Base-by-base conservation (phyloP, 2,888 invertebrate genomes). In the Eucera pruinosa region DNA sequence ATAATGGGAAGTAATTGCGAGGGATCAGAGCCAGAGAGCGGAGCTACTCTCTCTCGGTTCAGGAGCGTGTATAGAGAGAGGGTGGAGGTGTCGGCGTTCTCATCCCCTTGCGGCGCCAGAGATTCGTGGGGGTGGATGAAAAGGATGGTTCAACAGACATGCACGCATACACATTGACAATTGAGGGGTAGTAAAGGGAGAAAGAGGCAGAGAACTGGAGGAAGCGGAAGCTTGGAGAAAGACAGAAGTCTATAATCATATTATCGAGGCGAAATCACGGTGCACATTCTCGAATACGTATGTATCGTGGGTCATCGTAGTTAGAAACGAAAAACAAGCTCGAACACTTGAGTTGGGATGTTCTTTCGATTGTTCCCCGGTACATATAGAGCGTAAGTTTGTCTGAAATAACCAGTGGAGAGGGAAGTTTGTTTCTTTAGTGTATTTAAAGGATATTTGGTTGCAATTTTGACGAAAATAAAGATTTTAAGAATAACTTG, bases 1-100 rank as follows among this genome's bases (percentile, higher is more conserved):
- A 92, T 92, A 92, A 92, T 92, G 91, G 92, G 91, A 90, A 91
- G 91, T 92, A 92, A 92, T 92, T 92, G 92, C 92, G 90, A 91
- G 91, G 92, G 92, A 92, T 92, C 91, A 91, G 91, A 91, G 90
- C 50, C 61, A 25, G 61, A 89, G 88, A 89, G 88, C 88, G 87
- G 80, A 87, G 88, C 87, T 87, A 86, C 88, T 89, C 87, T 86
- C 65, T 81, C 70, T 80, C 81, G 86, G 83, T 86, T 81, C 82
- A 82, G 74, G 72, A 75, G 68, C 72, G 75, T 70, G 33, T 47
- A 66, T 23, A 78, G 70, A 77, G 80, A 71, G 78, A 83, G 86
- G 82, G 79, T 77, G 82, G 78, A 77, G 80, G 81, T 80, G 78
- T 68, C 70, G 77, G 75, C 71, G 69, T 73, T 65, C 81, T 79